Percentiles rank a stretch among this genome's conserved stretches.
phyloP scores from a whole-genome alignment of 2,888 invertebrate genomes.

The Nephrocerus scutellatus region DNA sequence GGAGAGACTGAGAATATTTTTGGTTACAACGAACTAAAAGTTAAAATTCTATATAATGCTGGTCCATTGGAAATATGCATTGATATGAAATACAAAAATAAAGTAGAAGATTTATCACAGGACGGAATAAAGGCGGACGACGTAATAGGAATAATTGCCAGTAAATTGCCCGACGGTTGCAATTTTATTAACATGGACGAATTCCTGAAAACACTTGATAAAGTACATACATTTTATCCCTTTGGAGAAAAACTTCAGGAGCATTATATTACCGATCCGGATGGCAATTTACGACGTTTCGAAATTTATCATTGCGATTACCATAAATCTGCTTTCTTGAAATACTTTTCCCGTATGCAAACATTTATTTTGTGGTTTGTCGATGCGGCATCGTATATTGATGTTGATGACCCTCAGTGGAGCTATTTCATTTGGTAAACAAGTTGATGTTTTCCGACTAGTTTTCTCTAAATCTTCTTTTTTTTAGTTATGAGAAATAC shows the following conservation, averaged over 20 bases:
- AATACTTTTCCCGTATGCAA: constrained; percentile 78
- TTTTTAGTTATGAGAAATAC: constrained; percentile 64
- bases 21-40: constrained; percentile 78
- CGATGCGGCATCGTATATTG: constrained; percentile 92
- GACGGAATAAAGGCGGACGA: constrained; percentile 64
- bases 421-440: constrained; percentile 74
- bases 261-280: constrained; percentile 41
- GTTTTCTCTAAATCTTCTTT: neutral
- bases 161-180: constrained; percentile 64
- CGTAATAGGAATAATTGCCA: constrained; percentile 60
- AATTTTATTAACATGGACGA: constrained; percentile 62
- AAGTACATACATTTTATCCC: constrained; percentile 71
- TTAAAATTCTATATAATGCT: constrained; percentile 75
- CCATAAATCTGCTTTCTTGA: constrained; percentile 63
- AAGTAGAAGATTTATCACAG: constrained; percentile 52
- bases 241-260: constrained; percentile 62
- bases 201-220: constrained; percentile 61
- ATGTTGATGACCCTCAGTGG: constrained; percentile 89
- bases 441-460: neutral
- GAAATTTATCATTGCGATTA: constrained; percentile 76
- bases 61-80: constrained; percentile 74
- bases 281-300: constrained; percentile 53
- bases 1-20: constrained; percentile 89
- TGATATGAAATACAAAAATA: constrained; percentile 61
- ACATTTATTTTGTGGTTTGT: constrained; percentile 92